These are phyloP conservation scores for Alectoris magna DNA, from an alignment of 2,797 vertebrate genomes.

Conservation along the genomic window DNA sequence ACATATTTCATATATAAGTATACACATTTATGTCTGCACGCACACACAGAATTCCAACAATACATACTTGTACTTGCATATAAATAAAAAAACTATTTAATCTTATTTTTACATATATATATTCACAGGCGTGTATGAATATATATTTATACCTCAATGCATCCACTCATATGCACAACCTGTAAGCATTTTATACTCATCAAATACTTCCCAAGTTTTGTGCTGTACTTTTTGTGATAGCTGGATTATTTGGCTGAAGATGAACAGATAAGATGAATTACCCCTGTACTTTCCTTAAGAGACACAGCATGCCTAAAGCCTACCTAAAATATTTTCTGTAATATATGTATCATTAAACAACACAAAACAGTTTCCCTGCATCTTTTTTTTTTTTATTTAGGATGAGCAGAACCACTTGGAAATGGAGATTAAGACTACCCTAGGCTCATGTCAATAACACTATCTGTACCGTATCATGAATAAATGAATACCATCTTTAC, in stretches of 20 bases:
- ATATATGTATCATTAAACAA: neutral
- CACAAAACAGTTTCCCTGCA: neutral
- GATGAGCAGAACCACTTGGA: neutral
- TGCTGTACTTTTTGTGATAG: neutral
- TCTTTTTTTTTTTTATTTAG: neutral
- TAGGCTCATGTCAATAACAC: neutral
- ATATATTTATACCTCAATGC: neutral
- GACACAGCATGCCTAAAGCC: neutral
- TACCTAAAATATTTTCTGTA: neutral
- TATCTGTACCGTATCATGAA: neutral
- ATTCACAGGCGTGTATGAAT: neutral
- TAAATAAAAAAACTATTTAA: neutral
- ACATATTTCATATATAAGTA: neutral
- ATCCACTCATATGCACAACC: neutral
- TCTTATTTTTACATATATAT: neutral
- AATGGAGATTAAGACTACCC: neutral
- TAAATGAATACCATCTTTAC: neutral
- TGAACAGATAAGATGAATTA: neutral
- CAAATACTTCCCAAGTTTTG: neutral
- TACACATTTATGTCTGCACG: neutral
- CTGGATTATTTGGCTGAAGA: neutral
- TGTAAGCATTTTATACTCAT: neutral
- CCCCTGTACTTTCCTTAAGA: neutral
- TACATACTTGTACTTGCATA: neutral
- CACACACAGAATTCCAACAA: neutral